phyloP scores from a whole-genome alignment of 2,888 invertebrate genomes.

The Candidula unifasciata region DNA sequence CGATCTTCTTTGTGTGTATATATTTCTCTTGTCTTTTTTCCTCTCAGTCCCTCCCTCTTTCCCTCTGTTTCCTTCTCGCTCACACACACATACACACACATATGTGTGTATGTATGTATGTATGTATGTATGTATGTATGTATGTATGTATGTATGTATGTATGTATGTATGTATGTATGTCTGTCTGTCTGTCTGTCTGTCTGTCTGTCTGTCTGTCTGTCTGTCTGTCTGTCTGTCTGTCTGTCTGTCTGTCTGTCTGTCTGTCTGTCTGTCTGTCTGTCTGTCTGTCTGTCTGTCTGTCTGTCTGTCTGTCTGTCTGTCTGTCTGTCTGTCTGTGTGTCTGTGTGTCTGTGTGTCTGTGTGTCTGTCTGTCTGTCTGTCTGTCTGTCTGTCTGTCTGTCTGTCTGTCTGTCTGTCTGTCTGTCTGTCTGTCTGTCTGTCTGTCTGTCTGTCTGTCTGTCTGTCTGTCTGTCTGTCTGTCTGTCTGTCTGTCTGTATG shows the following conservation, averaged over 20 bases:
- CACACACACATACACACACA: no score
- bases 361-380: conserved; percentile 4
- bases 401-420: conserved; percentile 6
- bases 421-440: conserved; percentile 6
- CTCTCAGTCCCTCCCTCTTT: not conserved
- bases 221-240: conserved; percentile 7
- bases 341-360: conserved; percentile 5
- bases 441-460: not conserved
- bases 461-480: not conserved
- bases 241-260: conserved; percentile 7
- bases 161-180: not conserved
- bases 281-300: not conserved
- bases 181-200: not conserved
- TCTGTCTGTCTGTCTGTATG: conserved; percentile 1
- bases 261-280: not conserved
- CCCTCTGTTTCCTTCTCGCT: not conserved
- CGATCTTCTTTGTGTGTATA: not conserved
- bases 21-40: not conserved
- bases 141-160: not conserved
- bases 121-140: not conserved
- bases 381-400: conserved; percentile 6
- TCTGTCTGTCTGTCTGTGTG: conserved; percentile 6
- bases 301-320: not conserved
- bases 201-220: conserved; percentile 7
- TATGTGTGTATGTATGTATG: not conserved